Evolutionary conservation across 2,113 vertebrate genomes (phyloP).

Genomic region (Rynchops niger): DNA sequence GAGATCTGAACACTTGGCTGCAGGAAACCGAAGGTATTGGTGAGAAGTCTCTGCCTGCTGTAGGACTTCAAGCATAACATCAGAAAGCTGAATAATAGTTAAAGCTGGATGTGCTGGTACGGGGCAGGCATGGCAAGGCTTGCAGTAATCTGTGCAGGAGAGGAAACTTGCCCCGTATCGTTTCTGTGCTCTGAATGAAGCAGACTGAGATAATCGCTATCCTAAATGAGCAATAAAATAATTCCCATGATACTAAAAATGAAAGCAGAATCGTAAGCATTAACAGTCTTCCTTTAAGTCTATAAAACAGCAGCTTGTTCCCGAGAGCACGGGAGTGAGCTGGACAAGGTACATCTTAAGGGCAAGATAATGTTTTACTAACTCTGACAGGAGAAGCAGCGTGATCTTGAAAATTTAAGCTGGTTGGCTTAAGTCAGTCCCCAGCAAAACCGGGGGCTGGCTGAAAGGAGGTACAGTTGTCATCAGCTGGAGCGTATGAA

Average conservation of each 20-base stretch:
- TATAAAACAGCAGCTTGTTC: neutral
- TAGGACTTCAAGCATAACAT: neutral
- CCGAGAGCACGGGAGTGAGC: neutral
- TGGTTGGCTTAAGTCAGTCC: neutral
- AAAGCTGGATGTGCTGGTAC: neutral
- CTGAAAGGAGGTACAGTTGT: neutral
- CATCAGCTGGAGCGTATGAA: fast-evolving
- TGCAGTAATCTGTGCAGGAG: neutral
- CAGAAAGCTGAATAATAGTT: neutral
- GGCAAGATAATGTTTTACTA: neutral
- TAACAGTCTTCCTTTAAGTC: neutral
- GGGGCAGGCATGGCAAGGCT: neutral
- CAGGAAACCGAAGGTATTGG: neutral
- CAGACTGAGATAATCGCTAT: neutral
- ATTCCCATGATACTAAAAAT: neutral
- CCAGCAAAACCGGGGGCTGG: neutral
- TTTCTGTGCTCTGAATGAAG: neutral
- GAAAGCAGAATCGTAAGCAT: neutral
- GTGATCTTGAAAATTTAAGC: neutral
- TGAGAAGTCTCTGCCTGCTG: neutral
- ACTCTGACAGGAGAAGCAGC: neutral
- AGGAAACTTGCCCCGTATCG: fast-evolving
- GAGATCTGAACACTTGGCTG: neutral
- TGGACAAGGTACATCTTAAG: neutral
- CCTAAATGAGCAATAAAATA: neutral